phyloP scores from a whole-genome alignment of 37 sponge, comb jelly and placozoan genomes.

The Dysidea cf. avara region DNA sequence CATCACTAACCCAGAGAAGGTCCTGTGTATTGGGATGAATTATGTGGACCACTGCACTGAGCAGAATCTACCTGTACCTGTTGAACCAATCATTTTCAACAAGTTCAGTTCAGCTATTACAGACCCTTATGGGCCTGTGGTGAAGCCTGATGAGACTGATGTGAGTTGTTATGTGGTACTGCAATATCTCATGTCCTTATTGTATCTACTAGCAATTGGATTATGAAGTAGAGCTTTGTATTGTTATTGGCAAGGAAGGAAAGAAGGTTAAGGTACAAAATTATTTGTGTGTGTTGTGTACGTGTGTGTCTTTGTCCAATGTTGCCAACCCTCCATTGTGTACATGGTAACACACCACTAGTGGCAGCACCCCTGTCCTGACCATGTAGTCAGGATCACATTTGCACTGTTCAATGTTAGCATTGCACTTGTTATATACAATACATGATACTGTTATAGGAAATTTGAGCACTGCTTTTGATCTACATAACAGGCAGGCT shows the following conservation, averaged over 20 bases:
- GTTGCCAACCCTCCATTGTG: too few species aligned
- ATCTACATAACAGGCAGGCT: too few species aligned
- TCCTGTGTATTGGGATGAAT: slow-evolving; percentile 87
- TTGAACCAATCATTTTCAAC: slow-evolving; percentile 85
- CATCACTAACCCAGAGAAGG: slow-evolving; percentile 72
- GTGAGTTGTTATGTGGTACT: slow-evolving; percentile 14
- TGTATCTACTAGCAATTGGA: slow-evolving; percentile 48
- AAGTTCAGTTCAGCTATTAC: slow-evolving; percentile 83
- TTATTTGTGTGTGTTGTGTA: neutral
- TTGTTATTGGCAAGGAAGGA: slow-evolving; percentile 78
- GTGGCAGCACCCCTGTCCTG: too few species aligned
- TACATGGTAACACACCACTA: too few species aligned
- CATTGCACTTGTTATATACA: too few species aligned
- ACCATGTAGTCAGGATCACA: too few species aligned
- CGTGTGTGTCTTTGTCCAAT: too few species aligned
- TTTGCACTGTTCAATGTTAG: too few species aligned
- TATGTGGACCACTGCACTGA: slow-evolving; percentile 87
- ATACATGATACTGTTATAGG: too few species aligned
- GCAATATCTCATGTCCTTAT: neutral
- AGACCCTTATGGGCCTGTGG: slow-evolving; percentile 73
- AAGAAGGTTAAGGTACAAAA: slow-evolving; percentile 62
- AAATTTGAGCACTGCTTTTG: too few species aligned
- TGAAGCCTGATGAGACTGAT: slow-evolving; percentile 45
- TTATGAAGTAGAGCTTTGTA: slow-evolving; percentile 91
- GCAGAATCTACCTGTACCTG: slow-evolving; percentile 83